Conservation (phyloP, 2,797 vertebrate species). For the Meriones psammophilus region DNA sequence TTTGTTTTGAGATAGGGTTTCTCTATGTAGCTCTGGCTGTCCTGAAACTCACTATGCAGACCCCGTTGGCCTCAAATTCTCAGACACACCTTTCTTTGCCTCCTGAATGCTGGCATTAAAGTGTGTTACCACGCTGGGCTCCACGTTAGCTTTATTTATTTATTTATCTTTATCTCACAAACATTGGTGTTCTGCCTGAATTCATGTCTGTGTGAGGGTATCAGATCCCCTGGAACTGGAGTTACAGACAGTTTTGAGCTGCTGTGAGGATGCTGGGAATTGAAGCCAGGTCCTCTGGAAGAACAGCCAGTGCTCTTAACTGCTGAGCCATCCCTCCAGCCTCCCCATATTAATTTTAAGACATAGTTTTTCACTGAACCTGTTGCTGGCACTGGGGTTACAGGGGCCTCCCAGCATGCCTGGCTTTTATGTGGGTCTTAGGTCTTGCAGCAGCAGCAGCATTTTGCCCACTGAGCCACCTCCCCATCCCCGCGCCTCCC, state of each 20-base stretch:
- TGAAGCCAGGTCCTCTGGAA: neutral
- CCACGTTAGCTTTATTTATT: neutral
- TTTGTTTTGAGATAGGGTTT: conserved; percentile 9
- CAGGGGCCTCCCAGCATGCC: neutral
- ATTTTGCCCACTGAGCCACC: neutral
- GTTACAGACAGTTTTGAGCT: neutral
- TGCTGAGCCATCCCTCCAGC: neutral
- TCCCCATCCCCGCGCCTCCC: neutral
- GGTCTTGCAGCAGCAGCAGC: neutral
- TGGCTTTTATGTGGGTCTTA: neutral
- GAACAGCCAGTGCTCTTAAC: neutral
- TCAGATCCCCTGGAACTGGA: neutral
- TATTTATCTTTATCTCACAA: neutral
- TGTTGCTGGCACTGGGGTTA: no score
- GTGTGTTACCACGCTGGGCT: neutral
- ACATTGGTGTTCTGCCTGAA: neutral
- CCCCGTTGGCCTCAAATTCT: neutral
- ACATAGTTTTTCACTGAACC: neutral
- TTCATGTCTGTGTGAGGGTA: neutral
- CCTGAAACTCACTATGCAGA: neutral
- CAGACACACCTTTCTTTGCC: neutral
- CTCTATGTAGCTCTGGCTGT: neutral
- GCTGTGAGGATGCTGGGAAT: neutral
- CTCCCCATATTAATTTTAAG: neutral
- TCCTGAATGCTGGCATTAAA: neutral